Base-by-base conservation (phyloP, 1,140 invertebrate species). In the Panagrolaimus sp. region DNA sequence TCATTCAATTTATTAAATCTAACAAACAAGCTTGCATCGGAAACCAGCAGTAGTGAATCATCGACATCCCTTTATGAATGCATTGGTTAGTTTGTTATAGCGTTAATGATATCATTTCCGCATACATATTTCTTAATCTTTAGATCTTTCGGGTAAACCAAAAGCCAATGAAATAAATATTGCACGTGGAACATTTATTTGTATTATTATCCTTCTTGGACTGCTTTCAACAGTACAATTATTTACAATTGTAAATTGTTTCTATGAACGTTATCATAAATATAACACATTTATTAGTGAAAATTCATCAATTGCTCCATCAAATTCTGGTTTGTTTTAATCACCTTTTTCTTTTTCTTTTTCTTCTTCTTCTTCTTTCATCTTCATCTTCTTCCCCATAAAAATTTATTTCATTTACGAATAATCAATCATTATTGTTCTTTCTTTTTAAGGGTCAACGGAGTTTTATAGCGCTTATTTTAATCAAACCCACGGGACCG, bases 201-300 rank as follows among this genome's bases (percentile, higher is more conserved):
- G 9, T 16, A 25, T 57, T 57, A 25, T 57, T 25, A 27, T 27
- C n/a, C 9, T 57, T 20, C 27, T 57, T 57, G 51, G 51, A 11
- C 9, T 57, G 11, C n/a, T 57, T 20, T 20, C 51, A 27, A 57
- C 51, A n/a, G 27, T 57, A 20, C 51, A 57, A 57, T 57, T 57
- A 57, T 20, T 57, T 25, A 57, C 20, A 20, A 25, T 57, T n/a
- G 27, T 57, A 57, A 57, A 57, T 57, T 57, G 51, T 57, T 25
- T 57, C 11, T 57, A 57, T 23, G 20, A 20, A 20, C 51, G 51
- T 27, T 27, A 57, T 38, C 31, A 38, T 38, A 38, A 38, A 38
- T 38, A 38, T 38, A 38, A 38, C 31, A 38, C 31, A 38, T 38
- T 38, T 38, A 38, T 38, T 4, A 38, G 31, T 38, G 31, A 38